phyloP scores from a whole-genome alignment of 2,797 vertebrate genomes.

The Sebastes minor region DNA sequence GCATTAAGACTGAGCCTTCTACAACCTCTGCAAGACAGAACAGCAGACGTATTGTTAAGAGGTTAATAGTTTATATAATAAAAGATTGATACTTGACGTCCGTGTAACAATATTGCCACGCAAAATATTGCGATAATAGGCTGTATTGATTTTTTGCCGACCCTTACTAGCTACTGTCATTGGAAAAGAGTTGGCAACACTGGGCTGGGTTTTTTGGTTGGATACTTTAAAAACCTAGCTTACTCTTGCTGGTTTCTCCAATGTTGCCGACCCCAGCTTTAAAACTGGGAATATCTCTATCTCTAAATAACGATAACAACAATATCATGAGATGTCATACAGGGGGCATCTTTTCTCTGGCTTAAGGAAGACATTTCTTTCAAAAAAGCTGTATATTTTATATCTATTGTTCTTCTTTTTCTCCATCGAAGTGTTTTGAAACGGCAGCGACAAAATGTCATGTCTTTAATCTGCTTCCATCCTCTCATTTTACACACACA shows the following conservation, averaged over 20 bases:
- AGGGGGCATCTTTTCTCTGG: not conserved
- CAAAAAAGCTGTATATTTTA: not conserved
- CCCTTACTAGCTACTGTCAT: not conserved
- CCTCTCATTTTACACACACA: constrained; percentile 32
- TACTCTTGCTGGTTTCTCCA: not conserved
- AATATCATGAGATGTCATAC: not conserved
- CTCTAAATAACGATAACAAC: not conserved
- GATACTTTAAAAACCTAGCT: not conserved
- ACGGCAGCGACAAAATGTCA: constrained; percentile 45
- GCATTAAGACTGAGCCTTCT: no score
- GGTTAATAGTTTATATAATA: no score
- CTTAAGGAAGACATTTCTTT: not conserved
- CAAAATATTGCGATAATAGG: no score
- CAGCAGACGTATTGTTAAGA: no score
- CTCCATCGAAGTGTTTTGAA: constrained; percentile 28
- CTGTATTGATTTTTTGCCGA: no score
- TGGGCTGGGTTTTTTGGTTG: not conserved
- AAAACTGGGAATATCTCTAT: not conserved
- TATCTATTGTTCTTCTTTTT: constrained; percentile 9
- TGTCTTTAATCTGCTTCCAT: constrained; percentile 33
- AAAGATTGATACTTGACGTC: no score
- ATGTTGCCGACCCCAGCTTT: not conserved
- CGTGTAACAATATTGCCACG: no score
- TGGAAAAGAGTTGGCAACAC: not conserved
- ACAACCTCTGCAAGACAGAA: no score